Evolutionary conservation across 2,888 invertebrate genomes (phyloP), one percentile per base, ranked within the genome.

Genomic region (Eubasilissa splendida): DNA sequence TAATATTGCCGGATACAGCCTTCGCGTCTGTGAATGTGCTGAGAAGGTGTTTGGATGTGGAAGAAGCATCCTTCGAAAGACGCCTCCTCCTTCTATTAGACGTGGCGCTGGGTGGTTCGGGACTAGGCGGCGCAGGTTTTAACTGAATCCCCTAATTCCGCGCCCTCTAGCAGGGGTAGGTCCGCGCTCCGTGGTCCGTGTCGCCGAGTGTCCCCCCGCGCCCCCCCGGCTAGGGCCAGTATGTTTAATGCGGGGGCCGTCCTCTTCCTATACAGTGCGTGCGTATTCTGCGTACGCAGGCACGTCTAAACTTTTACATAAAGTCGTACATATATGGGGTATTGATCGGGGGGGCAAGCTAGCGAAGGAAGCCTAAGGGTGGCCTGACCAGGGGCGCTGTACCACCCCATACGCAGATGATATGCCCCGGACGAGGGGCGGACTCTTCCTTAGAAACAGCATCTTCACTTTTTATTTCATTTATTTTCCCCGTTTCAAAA

Each of bases 251-350:
- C 65, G 75, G 71, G 71, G 79, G 75, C 52, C 53, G 80, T 56
- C 42, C 75, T 58, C 70, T 78, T 59, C 79, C 73, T 79, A 73
- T 76, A 75, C 58, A 50, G 74, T 79, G 77, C 77, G 79, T 79
- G 75, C 80, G 79, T 74, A 81, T 79, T 83, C 83, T 83, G 83
- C 83, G 83, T 83, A 83, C 82, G 82, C 80, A 82, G 77, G 77
- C 82, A 82, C 83, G 83, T 83, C 83, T 83, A 83, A 83, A 83
- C 83, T 82, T 82, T 83, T 82, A 83, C 83, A 83, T 83, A 83
- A 83, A 83, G 83, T 83, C 83, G 80, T 83, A 83, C 83, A 83
- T 83, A 83, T 83, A 83, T 83, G 83, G 84, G 82, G 84, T 82
- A 81, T 82, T 82, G 82, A 82, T 82, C 82, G 82, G 79, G 77